Evolutionary conservation across 1,140 invertebrate species (phyloP).

Genomic region (Drosophila tristis): DNA sequence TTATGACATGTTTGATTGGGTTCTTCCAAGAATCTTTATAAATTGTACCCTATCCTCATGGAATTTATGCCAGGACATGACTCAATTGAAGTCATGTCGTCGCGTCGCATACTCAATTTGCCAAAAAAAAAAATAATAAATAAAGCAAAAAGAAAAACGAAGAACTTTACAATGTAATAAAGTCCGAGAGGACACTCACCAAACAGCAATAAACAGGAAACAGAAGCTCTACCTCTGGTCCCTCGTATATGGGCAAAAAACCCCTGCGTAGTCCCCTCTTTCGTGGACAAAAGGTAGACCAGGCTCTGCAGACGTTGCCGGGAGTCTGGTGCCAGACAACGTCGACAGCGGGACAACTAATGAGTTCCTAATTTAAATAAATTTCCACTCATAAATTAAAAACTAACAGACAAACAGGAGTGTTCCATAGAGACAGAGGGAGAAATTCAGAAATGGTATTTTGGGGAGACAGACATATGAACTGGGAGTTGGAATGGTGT

Average conservation of each 20-base stretch:
- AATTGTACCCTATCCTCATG: slow-evolving; percentile 20
- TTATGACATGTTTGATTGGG: slow-evolving; percentile 80
- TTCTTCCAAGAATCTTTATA: slow-evolving; percentile 33
- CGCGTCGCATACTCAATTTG: slow-evolving; percentile 57
- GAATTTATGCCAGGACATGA: slow-evolving; percentile 61
- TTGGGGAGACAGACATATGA: too few species aligned
- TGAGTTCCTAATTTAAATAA: slow-evolving; percentile 84
- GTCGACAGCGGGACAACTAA: slow-evolving; percentile 67
- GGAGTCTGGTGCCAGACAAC: slow-evolving; percentile 13
- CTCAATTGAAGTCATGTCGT: slow-evolving; percentile 69
- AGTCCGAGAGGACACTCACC: slow-evolving; percentile 39
- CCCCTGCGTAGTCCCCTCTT: neutral
- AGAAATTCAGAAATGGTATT: too few species aligned
- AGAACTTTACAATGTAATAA: slow-evolving; percentile 78
- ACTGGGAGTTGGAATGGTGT: too few species aligned
- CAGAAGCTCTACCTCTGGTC: slow-evolving; percentile 23
- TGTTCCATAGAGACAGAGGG: slow-evolving; percentile 8
- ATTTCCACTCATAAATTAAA: slow-evolving; percentile 83
- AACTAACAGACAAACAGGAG: slow-evolving; percentile 58
- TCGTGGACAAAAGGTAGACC: slow-evolving; percentile 42
- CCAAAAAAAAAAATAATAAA: slow-evolving; percentile 11
- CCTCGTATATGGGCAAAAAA: neutral
- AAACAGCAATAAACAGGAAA: slow-evolving; percentile 66
- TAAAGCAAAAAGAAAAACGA: too few species aligned
- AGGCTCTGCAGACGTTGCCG: neutral